These are phyloP conservation scores for Electrona antarctica DNA, from an alignment of 2,113 vertebrate genomes.

Conservation along the genomic window DNA sequence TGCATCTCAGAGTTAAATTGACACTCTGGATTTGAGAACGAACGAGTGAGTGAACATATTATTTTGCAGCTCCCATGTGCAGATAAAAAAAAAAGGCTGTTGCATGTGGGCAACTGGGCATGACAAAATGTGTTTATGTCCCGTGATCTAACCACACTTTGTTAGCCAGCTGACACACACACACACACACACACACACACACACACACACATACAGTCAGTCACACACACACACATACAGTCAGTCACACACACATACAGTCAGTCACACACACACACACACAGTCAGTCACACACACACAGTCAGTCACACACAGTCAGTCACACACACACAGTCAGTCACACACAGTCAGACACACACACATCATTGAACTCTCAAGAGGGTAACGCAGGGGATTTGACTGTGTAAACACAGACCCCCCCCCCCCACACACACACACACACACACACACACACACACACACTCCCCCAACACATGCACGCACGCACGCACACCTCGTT, in stretches of 20 bases:
- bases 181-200: slow-evolving; percentile 4
- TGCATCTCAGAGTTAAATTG: no score
- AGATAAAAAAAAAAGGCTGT: neutral
- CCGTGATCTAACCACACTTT: slow-evolving; percentile 36
- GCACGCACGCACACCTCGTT: slow-evolving; percentile 11
- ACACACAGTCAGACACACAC: no score
- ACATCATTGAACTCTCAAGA: neutral
- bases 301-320: neutral
- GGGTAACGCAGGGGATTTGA: no score
- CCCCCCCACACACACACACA: slow-evolving; percentile 4
- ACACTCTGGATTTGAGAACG: no score
- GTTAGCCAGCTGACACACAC: slow-evolving; percentile 46
- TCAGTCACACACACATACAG: slow-evolving; percentile 6
- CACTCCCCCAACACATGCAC: neutral
- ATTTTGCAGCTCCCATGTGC: no score
- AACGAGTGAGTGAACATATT: no score
- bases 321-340: neutral
- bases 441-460: neutral
- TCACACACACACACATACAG: neutral
- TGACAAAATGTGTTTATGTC: neutral
- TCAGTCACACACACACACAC: neutral
- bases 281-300: neutral
- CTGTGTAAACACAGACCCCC: no score
- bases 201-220: neutral
- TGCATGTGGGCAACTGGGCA: slow-evolving; percentile 5